Evolutionary conservation across 2,888 invertebrate species (phyloP), one percentile per base, ranked within the genome.

Genomic region (Rugalucina vietnamica): DNA sequence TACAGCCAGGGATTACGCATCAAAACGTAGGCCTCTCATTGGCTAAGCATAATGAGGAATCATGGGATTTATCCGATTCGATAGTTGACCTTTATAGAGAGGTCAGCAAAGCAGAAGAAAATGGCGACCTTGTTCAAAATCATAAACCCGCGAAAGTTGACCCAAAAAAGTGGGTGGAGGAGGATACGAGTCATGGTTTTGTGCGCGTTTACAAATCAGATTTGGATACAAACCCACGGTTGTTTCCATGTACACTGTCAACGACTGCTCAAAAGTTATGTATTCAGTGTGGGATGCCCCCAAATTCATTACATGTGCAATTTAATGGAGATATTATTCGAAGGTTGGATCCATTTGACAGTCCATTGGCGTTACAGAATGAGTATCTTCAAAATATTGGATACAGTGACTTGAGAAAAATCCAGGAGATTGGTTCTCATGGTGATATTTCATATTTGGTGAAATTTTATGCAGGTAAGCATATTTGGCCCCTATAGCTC

Each of bases 311-410:
- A 76, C 95, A 95, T 85, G 92, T 95, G 18, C 95, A 95, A 88
- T 88, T 93, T 50, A 94, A 94, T 84, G 95, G 95, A 0, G 95
- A 95, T 84, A 91, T 93, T 27, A 93, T 95, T 72, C 89, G 93
- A 14, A 88, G 95, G 27, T 90, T 95, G 84, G 94, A 95, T 69
- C 92, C 94, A 0, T 93, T 93, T 87, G 95, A 95, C 70, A 92
- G 93, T 87, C 95, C 95, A 0, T 89, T 95, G 82, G 93, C 92
- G 3, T 89, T 95, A 71, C 95, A 95, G 91, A 95, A 95, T 89
- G 95, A 95, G 79, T 95, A 93, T 87, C 91, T 95, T 60, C 88
- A 92, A 37, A 91, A 91, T n/a, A 91, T 95, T 27, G 95, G 95
- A 0, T 94, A 93, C 89, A 88, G 87, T 1, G 93, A 95, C 76